Percentiles rank a stretch among this genome's conserved stretches.
phyloP scores from a whole-genome alignment of 2,113 vertebrate species.

The Cyrtonyx montezumae region DNA sequence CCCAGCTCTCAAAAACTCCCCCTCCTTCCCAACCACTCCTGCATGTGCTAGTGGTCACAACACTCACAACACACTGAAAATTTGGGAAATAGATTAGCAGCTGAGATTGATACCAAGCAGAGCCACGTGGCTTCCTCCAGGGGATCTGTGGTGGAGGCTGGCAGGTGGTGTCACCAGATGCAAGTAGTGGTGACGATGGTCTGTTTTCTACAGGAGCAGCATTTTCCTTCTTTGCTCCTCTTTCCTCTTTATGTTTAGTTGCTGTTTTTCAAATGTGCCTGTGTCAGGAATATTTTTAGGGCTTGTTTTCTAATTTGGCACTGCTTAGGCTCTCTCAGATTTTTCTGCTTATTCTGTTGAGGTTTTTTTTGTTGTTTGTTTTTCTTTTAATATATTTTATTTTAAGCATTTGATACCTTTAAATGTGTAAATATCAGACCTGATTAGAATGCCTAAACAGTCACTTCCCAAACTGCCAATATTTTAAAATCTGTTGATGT shows the following conservation, averaged over 20 bases:
- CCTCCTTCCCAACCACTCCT: neutral
- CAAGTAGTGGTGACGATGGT: accelerated
- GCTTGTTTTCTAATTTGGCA: constrained; percentile 46
- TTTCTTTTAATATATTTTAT: neutral
- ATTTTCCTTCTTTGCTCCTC: neutral
- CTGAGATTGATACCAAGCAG: neutral
- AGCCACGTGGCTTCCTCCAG: neutral
- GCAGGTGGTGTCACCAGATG: accelerated
- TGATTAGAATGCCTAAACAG: constrained; percentile 82
- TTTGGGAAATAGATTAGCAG: neutral
- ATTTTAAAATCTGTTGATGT: constrained; percentile 80
- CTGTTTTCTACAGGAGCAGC: neutral
- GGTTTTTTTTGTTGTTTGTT: constrained; percentile 1
- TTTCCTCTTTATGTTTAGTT: constrained; percentile 4
- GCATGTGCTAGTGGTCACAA: accelerated
- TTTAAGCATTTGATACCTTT: constrained; percentile 66
- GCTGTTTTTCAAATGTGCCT: constrained; percentile 15
- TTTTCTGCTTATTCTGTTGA: neutral
- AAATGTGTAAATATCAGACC: constrained; percentile 64
- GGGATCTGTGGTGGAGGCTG: accelerated
- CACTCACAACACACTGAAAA: neutral
- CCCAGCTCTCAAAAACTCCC: neutral
- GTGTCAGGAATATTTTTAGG: constrained; percentile 53
- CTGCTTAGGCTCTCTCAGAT: constrained; percentile 19
- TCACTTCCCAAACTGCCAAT: constrained; percentile 81